Conservation (phyloP, 2,888 invertebrate species). For the Philaethria dido region DNA sequence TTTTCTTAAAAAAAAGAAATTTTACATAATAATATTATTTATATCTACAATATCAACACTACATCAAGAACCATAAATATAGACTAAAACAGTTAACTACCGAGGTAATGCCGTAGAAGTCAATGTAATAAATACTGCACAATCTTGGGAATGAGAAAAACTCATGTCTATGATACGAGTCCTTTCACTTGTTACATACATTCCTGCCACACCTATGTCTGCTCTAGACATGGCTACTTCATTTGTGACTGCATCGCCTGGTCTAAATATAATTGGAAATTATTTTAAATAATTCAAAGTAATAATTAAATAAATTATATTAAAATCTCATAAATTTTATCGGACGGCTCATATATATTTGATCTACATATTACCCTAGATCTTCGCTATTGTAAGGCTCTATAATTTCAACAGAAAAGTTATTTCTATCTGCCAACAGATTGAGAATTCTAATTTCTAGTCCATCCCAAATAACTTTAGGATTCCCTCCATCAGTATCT, state of each 20-base stretch:
- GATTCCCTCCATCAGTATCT: conserved; percentile 75
- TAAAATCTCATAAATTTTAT: too few species aligned
- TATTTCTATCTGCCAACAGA: conserved; percentile 85
- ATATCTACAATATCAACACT: too few species aligned
- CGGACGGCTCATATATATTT: neutral
- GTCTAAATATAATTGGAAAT: conserved; percentile 60
- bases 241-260: conserved; percentile 84
- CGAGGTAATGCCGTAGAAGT: conserved; percentile 91
- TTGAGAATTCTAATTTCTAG: conserved; percentile 87
- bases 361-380: conserved; percentile 69
- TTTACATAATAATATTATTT: too few species aligned
- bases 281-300: too few species aligned
- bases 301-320: too few species aligned
- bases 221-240: conserved; percentile 81
- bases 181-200: conserved; percentile 86
- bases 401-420: conserved; percentile 88
- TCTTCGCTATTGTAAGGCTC: conserved; percentile 78
- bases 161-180: conserved; percentile 84
- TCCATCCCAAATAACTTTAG: conserved; percentile 86
- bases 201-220: conserved; percentile 89
- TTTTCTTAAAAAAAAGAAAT: too few species aligned
- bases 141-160: conserved; percentile 87
- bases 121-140: conserved; percentile 90
- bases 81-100: conserved; percentile 52
- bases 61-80: neutral